Conservation (phyloP, 2,797 vertebrate genomes). For the Xenops minutus region DNA sequence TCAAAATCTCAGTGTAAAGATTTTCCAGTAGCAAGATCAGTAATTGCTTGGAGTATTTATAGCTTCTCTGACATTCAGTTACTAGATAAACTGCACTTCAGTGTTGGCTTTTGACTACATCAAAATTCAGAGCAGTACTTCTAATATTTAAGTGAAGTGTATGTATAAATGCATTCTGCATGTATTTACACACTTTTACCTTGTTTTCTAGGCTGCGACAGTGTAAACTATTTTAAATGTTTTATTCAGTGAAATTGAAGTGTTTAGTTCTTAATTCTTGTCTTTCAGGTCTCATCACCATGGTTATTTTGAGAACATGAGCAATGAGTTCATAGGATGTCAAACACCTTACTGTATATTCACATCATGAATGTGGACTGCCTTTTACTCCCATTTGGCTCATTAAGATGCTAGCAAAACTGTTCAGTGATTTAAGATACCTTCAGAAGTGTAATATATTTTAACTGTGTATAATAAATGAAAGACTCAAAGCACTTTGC, state of each 20-base stretch:
- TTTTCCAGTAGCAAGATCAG: background rate
- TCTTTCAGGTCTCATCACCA: conserved; percentile 94
- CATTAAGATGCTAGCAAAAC: conserved; percentile 68
- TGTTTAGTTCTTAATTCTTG: conserved; percentile 39
- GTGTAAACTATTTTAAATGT: background rate
- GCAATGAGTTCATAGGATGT: conserved; percentile 63
- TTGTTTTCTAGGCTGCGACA: background rate
- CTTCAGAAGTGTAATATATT: conserved; percentile 77
- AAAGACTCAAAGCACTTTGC: conserved; percentile 66
- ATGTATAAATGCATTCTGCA: background rate
- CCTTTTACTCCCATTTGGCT: conserved; percentile 73
- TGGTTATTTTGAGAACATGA: conserved; percentile 98
- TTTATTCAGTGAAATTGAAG: background rate
- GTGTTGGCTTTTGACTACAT: background rate
- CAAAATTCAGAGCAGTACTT: background rate
- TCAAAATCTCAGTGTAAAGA: background rate
- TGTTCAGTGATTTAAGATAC: conserved; percentile 71
- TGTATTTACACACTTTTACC: background rate
- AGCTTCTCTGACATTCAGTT: background rate
- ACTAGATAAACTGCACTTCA: background rate
- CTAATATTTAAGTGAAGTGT: background rate
- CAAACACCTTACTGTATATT: conserved; percentile 70
- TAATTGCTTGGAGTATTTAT: background rate
- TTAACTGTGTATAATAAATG: conserved; percentile 77
- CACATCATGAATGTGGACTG: conserved; percentile 77